These are phyloP conservation scores for Melanocharis versteri DNA, from an alignment of 2,113 vertebrate species.

Conservation along the genomic window DNA sequence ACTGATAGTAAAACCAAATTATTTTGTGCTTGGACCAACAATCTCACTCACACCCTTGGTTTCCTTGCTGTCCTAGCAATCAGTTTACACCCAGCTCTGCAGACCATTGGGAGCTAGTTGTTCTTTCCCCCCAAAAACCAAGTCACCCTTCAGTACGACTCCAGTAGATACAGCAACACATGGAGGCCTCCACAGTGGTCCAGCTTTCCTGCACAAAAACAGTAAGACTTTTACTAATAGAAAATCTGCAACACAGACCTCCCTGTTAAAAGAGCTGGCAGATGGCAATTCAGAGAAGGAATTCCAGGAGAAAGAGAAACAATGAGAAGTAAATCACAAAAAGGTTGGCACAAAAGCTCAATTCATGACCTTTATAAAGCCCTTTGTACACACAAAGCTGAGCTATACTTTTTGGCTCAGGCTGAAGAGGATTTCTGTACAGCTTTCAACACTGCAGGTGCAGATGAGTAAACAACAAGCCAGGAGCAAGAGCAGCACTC, in stretches of 20 bases:
- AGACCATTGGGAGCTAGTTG: background rate
- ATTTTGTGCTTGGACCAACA: background rate
- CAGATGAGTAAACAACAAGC: background rate
- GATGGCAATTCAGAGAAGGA: background rate
- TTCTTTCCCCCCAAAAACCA: background rate
- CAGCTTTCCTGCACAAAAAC: background rate
- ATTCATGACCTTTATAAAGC: constrained; percentile 9
- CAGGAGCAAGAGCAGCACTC: background rate
- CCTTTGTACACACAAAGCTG: background rate
- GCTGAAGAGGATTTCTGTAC: background rate
- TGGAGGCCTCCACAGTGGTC: background rate
- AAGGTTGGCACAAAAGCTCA: background rate
- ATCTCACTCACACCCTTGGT: background rate
- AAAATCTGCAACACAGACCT: background rate
- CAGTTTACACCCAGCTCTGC: background rate
- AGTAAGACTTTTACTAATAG: background rate
- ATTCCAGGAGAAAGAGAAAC: constrained; percentile 8
- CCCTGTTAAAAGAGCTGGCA: background rate
- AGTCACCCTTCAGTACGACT: background rate
- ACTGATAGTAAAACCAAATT: background rate
- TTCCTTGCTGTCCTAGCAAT: background rate
- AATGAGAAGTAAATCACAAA: background rate
- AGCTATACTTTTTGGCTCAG: background rate
- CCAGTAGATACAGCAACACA: background rate
- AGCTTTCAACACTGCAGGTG: background rate